A percentile compares a stretch with the other conserved stretches of the same genome.
Evolutionary conservation across 2,888 invertebrate species (phyloP).

Genomic region (Sminthurinus aureus): DNA sequence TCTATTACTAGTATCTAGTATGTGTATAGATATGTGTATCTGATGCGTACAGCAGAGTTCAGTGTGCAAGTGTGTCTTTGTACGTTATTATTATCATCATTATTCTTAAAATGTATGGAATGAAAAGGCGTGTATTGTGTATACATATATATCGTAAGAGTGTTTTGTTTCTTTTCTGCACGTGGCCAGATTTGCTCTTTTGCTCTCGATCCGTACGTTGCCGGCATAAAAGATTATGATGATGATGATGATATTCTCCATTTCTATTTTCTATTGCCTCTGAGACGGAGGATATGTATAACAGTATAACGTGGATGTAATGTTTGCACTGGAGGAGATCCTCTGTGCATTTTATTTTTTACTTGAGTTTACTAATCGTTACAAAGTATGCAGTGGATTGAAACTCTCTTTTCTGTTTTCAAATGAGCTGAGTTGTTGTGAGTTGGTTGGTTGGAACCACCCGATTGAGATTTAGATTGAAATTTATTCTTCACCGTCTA

Average conservation of each 20-base stretch:
- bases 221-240: conserved; percentile 14
- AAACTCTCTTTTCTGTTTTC: conserved; percentile 19
- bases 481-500: neutral
- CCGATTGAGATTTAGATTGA: conserved; percentile 42
- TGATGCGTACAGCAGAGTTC: neutral
- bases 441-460: conserved; percentile 30
- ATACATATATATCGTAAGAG: neutral
- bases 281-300: neutral
- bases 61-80: no score
- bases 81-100: neutral
- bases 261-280: neutral
- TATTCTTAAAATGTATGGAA: neutral
- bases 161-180: conserved; percentile 10
- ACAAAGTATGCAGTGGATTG: conserved; percentile 14
- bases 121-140: neutral
- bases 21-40: neutral
- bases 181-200: conserved; percentile 25
- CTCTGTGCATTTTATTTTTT: neutral
- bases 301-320: neutral
- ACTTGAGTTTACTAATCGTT: conserved; percentile 10
- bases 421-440: conserved; percentile 17
- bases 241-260: conserved; percentile 6
- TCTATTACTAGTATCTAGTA: no score
- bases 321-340: neutral
- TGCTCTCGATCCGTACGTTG: conserved; percentile 24